These are phyloP conservation scores for Cephus pygmeus DNA, from an alignment of 2,888 invertebrate species.

Conservation along the genomic window DNA sequence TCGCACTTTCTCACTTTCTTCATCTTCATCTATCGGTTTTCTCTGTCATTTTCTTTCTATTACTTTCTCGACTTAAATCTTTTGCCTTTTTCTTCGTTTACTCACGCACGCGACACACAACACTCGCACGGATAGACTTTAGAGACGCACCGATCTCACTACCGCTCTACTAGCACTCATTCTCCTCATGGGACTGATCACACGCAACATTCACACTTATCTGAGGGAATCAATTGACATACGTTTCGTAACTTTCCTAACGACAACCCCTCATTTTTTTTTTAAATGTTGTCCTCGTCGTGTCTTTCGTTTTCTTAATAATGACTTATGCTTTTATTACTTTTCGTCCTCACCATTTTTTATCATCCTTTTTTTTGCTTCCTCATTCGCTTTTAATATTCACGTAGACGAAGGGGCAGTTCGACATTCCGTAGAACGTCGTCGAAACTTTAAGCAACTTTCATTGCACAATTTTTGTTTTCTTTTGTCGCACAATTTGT, in stretches of 20 bases:
- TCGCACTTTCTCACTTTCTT: constrained; percentile 8
- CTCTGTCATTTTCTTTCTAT: constrained; percentile 16
- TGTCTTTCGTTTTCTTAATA: not conserved
- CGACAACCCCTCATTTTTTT: constrained; percentile 22
- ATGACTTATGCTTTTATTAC: not conserved
- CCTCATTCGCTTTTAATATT: constrained; percentile 9
- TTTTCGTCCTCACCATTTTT: constrained; percentile 1
- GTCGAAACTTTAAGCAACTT: not conserved
- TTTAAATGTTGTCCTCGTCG: not conserved
- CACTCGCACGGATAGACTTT: constrained; percentile 6
- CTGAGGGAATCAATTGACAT: constrained; percentile 62
- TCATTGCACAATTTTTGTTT: not conserved
- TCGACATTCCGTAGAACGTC: not conserved
- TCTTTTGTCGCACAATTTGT: not conserved
- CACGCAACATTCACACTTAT: constrained; percentile 50
- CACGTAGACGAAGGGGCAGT: not conserved
- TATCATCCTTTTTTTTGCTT: constrained; percentile 18
- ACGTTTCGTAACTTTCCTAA: constrained; percentile 63
- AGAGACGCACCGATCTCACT: constrained; percentile 9
- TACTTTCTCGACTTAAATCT: constrained; percentile 9
- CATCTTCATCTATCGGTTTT: not conserved
- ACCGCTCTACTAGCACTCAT: not conserved
- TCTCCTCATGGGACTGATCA: constrained; percentile 8
- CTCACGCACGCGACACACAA: constrained; percentile 8
- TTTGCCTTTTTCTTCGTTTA: not conserved